Evolutionary conservation across 2,113 vertebrate species (phyloP).

Genomic region (Oreotrochilus melanogaster): DNA sequence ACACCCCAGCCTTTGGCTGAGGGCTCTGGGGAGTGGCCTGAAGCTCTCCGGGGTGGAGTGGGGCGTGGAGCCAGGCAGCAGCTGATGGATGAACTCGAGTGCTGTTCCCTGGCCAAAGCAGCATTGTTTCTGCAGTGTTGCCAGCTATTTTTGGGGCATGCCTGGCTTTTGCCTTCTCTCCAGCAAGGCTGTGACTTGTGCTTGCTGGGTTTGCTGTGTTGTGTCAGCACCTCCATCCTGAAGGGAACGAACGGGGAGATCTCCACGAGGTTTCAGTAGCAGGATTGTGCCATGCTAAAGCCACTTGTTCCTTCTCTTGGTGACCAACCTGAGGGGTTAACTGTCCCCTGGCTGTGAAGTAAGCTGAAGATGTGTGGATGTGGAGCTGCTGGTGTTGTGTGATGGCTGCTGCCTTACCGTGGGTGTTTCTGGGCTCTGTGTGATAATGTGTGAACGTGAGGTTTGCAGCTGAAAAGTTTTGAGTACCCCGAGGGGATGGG

Average conservation of each 20-base stretch:
- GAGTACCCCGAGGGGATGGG: neutral
- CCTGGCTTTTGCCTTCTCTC: neutral
- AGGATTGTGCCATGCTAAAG: neutral
- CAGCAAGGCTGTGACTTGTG: neutral
- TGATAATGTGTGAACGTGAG: accelerated
- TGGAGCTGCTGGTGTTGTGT: neutral
- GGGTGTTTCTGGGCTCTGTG: neutral
- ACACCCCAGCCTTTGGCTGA: neutral
- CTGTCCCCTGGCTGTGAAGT: neutral
- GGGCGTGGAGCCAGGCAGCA: accelerated
- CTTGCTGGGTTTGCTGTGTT: neutral
- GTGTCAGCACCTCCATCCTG: neutral
- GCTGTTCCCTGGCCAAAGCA: neutral
- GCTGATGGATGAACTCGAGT: accelerated
- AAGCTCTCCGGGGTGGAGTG: neutral
- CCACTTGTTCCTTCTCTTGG: neutral
- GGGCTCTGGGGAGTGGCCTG: accelerated
- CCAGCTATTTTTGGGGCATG: neutral
- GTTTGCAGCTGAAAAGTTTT: neutral
- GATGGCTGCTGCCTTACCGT: accelerated
- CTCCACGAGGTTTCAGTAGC: neutral
- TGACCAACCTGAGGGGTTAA: neutral
- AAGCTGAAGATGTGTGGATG: accelerated
- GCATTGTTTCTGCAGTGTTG: accelerated
- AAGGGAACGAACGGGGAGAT: accelerated